phyloP scores from a whole-genome alignment of 1,140 invertebrate genomes.

The Drosophila pectinifera region DNA sequence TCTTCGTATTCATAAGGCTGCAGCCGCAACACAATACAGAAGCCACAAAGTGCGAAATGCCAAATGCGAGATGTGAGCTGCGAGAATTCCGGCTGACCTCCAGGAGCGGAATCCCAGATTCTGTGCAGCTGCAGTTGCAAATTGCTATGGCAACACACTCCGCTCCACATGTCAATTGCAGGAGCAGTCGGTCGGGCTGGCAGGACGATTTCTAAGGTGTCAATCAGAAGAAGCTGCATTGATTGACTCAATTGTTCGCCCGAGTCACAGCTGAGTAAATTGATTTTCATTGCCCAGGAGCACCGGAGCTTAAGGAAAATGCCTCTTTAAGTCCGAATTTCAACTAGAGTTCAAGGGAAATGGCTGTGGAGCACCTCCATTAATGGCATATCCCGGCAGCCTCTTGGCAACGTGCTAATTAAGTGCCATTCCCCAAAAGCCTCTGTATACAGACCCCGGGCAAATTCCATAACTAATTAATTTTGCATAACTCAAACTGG shows the following conservation, averaged over 20 bases:
- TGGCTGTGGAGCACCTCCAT: not conserved
- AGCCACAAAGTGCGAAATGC: slow-evolving; percentile 22
- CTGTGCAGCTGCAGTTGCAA: slow-evolving; percentile 48
- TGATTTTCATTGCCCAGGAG: slow-evolving; percentile 27
- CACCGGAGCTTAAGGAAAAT: not conserved
- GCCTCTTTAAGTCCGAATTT: slow-evolving; percentile 5
- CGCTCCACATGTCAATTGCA: slow-evolving; percentile 27
- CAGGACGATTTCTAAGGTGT: slow-evolving; percentile 31
- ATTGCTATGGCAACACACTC: slow-evolving; percentile 52
- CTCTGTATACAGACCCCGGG: slow-evolving; percentile 17
- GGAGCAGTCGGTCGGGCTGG: not conserved
- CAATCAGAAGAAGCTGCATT: slow-evolving; percentile 53
- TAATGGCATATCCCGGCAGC: slow-evolving; percentile 8
- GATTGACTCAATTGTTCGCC: slow-evolving; percentile 50
- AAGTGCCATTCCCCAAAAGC: slow-evolving; percentile 12
- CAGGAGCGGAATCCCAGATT: slow-evolving; percentile 3
- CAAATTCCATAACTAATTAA: slow-evolving; percentile 61
- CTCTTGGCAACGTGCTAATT: slow-evolving; percentile 49
- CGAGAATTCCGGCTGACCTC: slow-evolving; percentile 22
- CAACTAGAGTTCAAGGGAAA: not conserved
- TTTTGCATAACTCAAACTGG: slow-evolving; percentile 39
- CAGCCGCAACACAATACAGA: slow-evolving; percentile 22
- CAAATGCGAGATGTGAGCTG: slow-evolving; percentile 12
- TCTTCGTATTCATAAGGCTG: slow-evolving; percentile 38
- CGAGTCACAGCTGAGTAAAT: slow-evolving; percentile 27